phyloP scores from a whole-genome alignment of 2,113 vertebrate genomes.

The Psophia crepitans region DNA sequence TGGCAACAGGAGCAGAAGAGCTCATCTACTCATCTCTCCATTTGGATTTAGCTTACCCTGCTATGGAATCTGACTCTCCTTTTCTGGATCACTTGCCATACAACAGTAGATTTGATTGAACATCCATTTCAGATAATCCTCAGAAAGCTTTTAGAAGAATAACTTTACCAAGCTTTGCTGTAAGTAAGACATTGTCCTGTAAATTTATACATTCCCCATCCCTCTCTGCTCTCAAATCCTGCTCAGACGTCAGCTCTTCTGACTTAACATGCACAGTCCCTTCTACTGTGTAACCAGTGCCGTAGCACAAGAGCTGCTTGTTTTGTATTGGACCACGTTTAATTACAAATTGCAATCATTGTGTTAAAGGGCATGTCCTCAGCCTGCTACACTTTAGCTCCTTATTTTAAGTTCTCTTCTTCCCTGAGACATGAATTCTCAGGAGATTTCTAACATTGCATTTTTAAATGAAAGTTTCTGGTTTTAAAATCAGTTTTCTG shows the following conservation, averaged over 20 bases:
- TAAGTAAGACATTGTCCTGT: neutral
- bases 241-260: neutral
- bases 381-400: neutral
- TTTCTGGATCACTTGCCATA: neutral
- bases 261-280: neutral
- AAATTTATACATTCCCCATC: neutral
- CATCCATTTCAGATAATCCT: neutral
- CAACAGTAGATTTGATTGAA: neutral
- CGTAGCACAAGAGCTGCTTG: neutral
- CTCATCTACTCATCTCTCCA: neutral
- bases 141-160: neutral
- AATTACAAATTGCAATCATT: neutral
- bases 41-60: neutral
- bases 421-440: neutral
- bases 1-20: neutral
- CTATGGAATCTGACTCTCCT: neutral
- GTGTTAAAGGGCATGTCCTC: neutral
- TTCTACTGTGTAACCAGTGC: neutral
- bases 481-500: neutral
- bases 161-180: neutral
- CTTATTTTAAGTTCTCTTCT: neutral
- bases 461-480: neutral
- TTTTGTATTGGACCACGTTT: neutral
- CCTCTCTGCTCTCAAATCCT: neutral
- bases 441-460: neutral